Percentiles rank a stretch among this genome's conserved stretches.
These are phyloP conservation scores for Cheilinus undulatus DNA, from an alignment of 2,113 vertebrate species.

Conservation along the genomic window DNA sequence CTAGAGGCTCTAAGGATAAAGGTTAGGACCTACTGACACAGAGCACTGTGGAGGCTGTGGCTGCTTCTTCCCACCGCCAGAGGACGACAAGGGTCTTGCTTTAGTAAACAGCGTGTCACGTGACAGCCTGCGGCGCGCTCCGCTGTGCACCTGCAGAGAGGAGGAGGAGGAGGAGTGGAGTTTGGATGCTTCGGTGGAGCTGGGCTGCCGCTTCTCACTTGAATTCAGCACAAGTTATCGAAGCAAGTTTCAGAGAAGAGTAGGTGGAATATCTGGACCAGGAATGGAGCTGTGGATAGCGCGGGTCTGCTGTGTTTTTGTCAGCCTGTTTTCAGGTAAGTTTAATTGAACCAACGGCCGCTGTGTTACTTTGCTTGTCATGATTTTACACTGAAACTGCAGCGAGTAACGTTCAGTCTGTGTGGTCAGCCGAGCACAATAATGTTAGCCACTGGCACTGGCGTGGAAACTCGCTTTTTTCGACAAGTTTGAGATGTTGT, in stretches of 20 bases:
- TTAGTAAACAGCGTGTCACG: slow-evolving; percentile 57
- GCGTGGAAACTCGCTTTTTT: background rate
- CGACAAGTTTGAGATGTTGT: background rate
- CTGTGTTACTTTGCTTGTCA: slow-evolving; percentile 37
- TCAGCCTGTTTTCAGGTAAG: slow-evolving; percentile 71
- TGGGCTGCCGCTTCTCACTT: slow-evolving; percentile 23
- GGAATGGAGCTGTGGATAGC: slow-evolving; percentile 65
- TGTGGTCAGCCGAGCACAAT: background rate
- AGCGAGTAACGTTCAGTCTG: background rate
- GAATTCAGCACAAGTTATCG: slow-evolving; percentile 54
- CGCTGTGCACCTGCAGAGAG: slow-evolving; percentile 82
- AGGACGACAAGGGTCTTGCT: background rate
- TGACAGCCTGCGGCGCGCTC: slow-evolving; percentile 71
- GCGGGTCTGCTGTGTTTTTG: slow-evolving; percentile 35
- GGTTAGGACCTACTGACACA: too few relatives aligned
- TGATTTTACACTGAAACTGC: background rate
- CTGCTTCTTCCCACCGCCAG: slow-evolving; percentile 31
- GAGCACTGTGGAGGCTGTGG: too few relatives aligned
- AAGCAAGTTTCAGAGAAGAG: slow-evolving; percentile 50
- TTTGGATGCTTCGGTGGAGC: slow-evolving; percentile 71
- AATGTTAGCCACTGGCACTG: background rate
- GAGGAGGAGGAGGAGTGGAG: slow-evolving; percentile 58
- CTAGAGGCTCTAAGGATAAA: too few relatives aligned
- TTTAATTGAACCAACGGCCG: slow-evolving; percentile 16
- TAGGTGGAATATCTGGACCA: slow-evolving; percentile 36